Evolutionary conservation across 2,797 vertebrate species (phyloP), one percentile per base, ranked within the genome.

Genomic region (Rhinophrynus dorsalis): DNA sequence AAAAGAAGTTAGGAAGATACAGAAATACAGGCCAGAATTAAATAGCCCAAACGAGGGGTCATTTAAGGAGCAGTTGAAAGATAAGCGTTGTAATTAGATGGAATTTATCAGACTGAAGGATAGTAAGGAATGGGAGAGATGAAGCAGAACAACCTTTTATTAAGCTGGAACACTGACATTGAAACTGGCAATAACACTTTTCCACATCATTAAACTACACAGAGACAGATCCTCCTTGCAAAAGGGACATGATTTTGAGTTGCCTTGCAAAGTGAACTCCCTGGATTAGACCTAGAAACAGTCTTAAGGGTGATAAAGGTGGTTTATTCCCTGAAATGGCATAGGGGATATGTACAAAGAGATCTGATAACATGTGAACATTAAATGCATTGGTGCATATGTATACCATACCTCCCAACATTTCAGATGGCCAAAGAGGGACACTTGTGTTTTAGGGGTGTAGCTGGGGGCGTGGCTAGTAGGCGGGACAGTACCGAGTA

Each of bases 41-140:
- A 86, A 78, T 0, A 78, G 79, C 54, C 77, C 72, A 82, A 85
- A 85, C 5, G 10, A 85, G 76, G 76, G 81, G 80, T 82, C 80
- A 81, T 75, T 79, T 74, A 73, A 81, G 64, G 70, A 85, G 61
- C 40, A 26, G 52, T 11, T 80, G n/a, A 75, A 77, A 87, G 77
- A 79, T 76, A 84, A 86, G 67, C 48, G 51, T 20, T 9, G 54
- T 57, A 85, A 76, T 83, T 81, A 85, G 65, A 77, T 60, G 60
- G 74, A 56, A 84, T 70, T 20, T 63, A 77, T 77, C 73, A 2
- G 15, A 69, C 42, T 44, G 44, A 76, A 77, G 75, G 37, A 58
- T 55, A 17, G 40, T n/a, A 8, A 67, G 11, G 54, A 76, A 12
- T 8, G 32, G 30, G 66, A 57, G 30, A 78, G 71, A 74, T 4